Percentiles rank a stretch among this genome's conserved stretches.
These are phyloP conservation scores for Aplocera efformata DNA, from an alignment of 2,888 invertebrate genomes.

Conservation along the genomic window DNA sequence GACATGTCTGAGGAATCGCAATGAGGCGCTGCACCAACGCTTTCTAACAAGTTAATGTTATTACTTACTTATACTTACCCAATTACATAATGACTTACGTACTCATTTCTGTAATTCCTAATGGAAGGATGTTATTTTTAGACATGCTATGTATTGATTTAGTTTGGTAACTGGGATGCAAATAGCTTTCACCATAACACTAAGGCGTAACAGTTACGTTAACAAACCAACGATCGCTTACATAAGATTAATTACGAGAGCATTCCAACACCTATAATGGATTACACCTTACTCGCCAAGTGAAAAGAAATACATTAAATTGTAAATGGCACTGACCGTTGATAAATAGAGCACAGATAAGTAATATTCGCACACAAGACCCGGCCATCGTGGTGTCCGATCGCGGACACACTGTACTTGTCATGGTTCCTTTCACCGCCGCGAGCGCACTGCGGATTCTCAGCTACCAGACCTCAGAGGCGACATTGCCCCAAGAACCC, in stretches of 20 bases:
- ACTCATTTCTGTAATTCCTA: not conserved
- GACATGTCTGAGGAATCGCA: conserved; percentile 50
- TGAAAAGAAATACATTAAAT: conserved; percentile 4
- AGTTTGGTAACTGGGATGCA: conserved; percentile 29
- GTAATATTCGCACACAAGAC: conserved; percentile 56
- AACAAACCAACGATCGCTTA: conserved; percentile 57
- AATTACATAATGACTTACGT: conserved; percentile 4
- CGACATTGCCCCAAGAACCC: conserved; percentile 29
- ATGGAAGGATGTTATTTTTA: not conserved
- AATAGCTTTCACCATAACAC: conserved; percentile 64
- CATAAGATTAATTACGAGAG: conserved; percentile 50
- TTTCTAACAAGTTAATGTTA: conserved; percentile 18
- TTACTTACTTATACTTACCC: not conserved
- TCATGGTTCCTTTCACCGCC: conserved; percentile 74
- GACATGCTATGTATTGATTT: too few species aligned
- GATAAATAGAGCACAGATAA: conserved; percentile 65
- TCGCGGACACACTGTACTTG: conserved; percentile 45
- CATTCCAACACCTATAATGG: conserved; percentile 1
- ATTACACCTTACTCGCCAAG: not conserved
- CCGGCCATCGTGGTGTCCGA: conserved; percentile 50
- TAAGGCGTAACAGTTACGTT: conserved; percentile 65
- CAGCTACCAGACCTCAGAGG: conserved; percentile 20
- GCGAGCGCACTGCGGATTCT: conserved; percentile 61
- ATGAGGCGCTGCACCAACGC: conserved; percentile 34
- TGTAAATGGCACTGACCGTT: conserved; percentile 60